Evolutionary conservation across 2,888 invertebrate species (phyloP), one percentile per base, ranked within the genome.

Genomic region (Caradrina clavipalpis): DNA sequence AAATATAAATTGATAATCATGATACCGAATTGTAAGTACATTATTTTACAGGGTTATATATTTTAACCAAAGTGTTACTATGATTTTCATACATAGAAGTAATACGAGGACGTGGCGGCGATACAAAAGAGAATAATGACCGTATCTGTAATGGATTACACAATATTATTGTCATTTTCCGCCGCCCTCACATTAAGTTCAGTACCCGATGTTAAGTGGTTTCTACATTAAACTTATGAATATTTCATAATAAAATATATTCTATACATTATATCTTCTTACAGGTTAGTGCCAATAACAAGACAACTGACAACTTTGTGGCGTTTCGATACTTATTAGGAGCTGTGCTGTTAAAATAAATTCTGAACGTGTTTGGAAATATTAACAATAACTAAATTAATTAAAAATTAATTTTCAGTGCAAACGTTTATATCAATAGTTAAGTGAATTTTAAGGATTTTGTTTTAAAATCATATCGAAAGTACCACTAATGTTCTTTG

Each of bases 201-300:
- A 82, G 84, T 82, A 84, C 83, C 74, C 62, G 74, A 71, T 76
- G 53, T 65, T 73, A 67, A 56, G 69, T 79, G 65, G 53, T 65
- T 19, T 76, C 71, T 80, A 80, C 61, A 61, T 67, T 77, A 79
- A 61, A 67, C 78, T 77, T 85, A 83, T 64, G 79, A 85, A 83
- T 83, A 83, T 78, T 79, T 82, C 69, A 78, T 86, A 86, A 78
- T 83, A 86, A 86, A 86, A 86, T 86, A 86, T 82, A 80, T 78
- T 85, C 54, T 82, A 75, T 74, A 81, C 60, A 78, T 80, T 75
- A 82, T 70, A 77, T 63, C 68, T 78, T 77, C 80, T 78, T 80
- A 81, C 53, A 80, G 55, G 56, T 76, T 75, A 80, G 70, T 78
- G 76, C 74, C 81, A 82, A 73, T 68, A 81, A 62, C 58, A 65